Conservation (phyloP, 2,113 vertebrate genomes). For the Xiphophorus hellerii region DNA sequence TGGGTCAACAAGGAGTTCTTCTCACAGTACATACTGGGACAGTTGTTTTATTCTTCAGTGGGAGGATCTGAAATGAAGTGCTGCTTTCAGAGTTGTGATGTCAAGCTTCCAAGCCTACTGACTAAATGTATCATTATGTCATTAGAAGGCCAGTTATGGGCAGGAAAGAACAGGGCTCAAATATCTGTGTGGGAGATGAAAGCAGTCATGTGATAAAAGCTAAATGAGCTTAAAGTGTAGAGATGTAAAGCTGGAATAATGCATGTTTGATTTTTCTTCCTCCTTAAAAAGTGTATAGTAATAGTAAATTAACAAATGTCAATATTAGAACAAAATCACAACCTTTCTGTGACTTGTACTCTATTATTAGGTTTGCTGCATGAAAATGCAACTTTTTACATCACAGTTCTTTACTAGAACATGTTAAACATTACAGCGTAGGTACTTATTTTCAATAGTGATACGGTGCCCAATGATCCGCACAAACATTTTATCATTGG, state of each 20-base stretch:
- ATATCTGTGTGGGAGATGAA: slow-evolving; percentile 29
- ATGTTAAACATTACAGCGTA: too few relatives aligned
- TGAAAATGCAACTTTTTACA: too few relatives aligned
- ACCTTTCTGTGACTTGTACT: not conserved
- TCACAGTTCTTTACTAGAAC: too few relatives aligned
- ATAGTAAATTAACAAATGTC: not conserved
- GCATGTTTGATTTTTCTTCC: not conserved
- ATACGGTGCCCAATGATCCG: too few relatives aligned
- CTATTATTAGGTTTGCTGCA: not conserved
- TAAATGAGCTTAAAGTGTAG: not conserved
- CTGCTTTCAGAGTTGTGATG: slow-evolving; percentile 51
- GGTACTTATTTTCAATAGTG: too few relatives aligned
- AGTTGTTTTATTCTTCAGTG: slow-evolving; percentile 46
- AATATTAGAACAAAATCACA: not conserved
- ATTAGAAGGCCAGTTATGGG: slow-evolving; percentile 32
- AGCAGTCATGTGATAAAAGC: slow-evolving; percentile 25
- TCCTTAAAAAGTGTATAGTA: not conserved
- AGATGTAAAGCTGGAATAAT: not conserved
- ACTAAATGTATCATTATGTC: slow-evolving; percentile 58
- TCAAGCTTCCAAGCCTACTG: slow-evolving; percentile 26
- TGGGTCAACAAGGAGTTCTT: slow-evolving; percentile 32
- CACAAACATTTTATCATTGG: too few relatives aligned
- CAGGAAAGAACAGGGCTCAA: not conserved
- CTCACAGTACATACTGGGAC: slow-evolving; percentile 40
- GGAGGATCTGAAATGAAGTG: slow-evolving; percentile 40